A percentile compares a stretch with the other conserved stretches of the same genome.
These are phyloP conservation scores for Heliconius sara DNA, from an alignment of 2,888 invertebrate species.

Conservation along the genomic window DNA sequence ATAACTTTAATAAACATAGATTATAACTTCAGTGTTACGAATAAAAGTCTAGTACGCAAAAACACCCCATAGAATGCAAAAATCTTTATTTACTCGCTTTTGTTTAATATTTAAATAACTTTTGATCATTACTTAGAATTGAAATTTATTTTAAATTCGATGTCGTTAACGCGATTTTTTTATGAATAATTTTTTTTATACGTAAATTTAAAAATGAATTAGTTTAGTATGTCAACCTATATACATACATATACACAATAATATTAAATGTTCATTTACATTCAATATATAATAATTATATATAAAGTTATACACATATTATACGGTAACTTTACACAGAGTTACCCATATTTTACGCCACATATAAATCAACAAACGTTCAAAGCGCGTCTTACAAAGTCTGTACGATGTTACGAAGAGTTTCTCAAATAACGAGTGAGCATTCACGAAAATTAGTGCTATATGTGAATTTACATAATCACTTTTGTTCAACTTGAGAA, in stretches of 20 bases:
- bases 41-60: neutral
- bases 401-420: constrained; percentile 12
- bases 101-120: neutral
- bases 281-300: neutral
- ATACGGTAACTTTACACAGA: neutral
- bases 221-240: neutral
- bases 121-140: too few species aligned
- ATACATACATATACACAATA: neutral
- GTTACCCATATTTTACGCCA: neutral
- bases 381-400: constrained; percentile 6
- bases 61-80: neutral
- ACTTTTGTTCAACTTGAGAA: constrained; percentile 21
- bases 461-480: constrained; percentile 25
- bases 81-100: neutral
- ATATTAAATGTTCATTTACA: neutral
- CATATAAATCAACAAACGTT: constrained; percentile 4
- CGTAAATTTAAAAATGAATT: neutral
- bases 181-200: neutral
- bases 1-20: constrained; percentile 19
- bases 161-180: too few species aligned
- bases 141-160: too few species aligned
- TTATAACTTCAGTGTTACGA: constrained; percentile 1
- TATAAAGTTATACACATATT: neutral
- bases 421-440: constrained; percentile 19
- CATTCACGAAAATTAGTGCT: constrained; percentile 16